Base-by-base conservation (phyloP, 2,797 vertebrate genomes). In the Helicolenus hilgendorfi region DNA sequence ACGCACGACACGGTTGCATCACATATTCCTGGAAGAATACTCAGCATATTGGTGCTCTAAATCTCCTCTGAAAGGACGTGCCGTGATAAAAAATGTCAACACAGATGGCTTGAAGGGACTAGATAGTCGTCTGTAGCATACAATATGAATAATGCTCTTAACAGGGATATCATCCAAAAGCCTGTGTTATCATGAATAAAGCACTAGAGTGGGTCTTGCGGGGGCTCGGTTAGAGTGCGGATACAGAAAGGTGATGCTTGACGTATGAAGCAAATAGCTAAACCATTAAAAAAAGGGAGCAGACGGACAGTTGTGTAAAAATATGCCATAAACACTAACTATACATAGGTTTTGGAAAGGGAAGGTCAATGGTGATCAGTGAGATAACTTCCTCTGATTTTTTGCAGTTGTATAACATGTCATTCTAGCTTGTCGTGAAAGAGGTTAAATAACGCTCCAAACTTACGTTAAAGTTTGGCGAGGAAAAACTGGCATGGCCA, bases 151-250 rank as follows among this genome's bases (percentile, higher is more conserved):
- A 69, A 84, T 82, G 80, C 35, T 72, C 45, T 26, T 67, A 35
- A 89, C 60, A 78, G 15, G 65, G 65, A 58, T 64, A 79, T 72
- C 77, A 55, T 82, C 83, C n/a, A 74, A 85, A 90, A 83, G 71
- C 15, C 59, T 55, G 62, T 80, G 83, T 84, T 80, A 75, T 64
- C 63, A 65, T 85, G 59, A 82, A 87, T 91, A 85, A 85, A 63
- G 63, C 53, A 84, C 59, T 15, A 63, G 11, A 13, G 49, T 27
- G 11, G 41, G 29, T 79, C 60, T 45, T 22, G 18, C 1, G 1
- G 14, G 59, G 36, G 45, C 14, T 71, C 74, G 72, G 63, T 29
- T 45, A 18, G 18, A 63, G 14, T 7, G 65, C 1, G 0, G 15
- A 56, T 24, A 26, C 35, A 63, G 29, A 76, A 45, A 72, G 59